Conservation (phyloP, 2,797 vertebrate genomes). For the Falco novaeseelandiae region DNA sequence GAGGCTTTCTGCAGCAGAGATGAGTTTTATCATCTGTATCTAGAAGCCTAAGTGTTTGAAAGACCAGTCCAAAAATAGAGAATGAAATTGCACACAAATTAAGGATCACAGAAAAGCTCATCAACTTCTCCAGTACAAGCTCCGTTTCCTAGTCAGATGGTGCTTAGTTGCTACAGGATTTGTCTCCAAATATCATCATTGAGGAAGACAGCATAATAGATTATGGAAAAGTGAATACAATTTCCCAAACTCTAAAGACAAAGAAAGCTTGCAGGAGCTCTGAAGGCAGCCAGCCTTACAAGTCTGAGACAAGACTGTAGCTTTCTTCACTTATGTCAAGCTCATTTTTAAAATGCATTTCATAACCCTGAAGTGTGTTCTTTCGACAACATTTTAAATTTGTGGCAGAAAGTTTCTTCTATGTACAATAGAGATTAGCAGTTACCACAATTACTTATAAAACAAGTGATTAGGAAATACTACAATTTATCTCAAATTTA, state of each 20-base stretch:
- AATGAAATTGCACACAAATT: not conserved
- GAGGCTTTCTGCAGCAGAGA: not conserved
- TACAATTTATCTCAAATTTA: not conserved
- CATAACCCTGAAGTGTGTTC: not conserved
- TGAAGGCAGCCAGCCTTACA: not conserved
- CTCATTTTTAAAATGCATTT: not conserved
- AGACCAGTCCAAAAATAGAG: not conserved
- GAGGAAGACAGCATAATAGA: not conserved
- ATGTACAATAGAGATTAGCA: not conserved
- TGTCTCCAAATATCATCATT: not conserved
- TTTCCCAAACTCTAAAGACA: not conserved
- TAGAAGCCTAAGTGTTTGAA: not conserved
- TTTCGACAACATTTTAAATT: not conserved
- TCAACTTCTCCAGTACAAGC: not conserved
- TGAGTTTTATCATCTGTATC: not conserved
- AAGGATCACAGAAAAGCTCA: not conserved
- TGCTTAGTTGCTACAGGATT: not conserved
- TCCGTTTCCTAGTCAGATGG: not conserved
- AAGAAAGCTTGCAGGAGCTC: not conserved
- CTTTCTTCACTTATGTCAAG: not conserved
- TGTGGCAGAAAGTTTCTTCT: not conserved
- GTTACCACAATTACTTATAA: not conserved
- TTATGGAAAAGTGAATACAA: rapidly evolving
- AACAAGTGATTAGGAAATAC: not conserved
- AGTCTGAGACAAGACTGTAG: not conserved